Evolutionary conservation across 2,797 vertebrate genomes (phyloP).

Genomic region (Gorsachius magnificus): DNA sequence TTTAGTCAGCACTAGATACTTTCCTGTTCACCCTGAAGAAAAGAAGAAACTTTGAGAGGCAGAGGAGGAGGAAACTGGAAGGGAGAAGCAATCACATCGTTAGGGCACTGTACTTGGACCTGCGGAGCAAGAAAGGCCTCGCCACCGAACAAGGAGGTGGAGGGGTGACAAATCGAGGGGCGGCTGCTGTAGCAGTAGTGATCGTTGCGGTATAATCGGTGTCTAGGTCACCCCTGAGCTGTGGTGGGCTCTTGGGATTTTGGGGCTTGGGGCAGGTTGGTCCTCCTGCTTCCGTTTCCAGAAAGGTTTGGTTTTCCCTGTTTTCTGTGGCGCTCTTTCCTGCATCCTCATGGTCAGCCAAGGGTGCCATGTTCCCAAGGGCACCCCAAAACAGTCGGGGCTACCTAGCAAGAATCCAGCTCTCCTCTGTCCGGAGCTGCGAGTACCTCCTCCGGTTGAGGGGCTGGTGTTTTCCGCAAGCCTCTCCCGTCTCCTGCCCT

Average conservation of each 20-base stretch:
- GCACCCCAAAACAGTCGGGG: background rate
- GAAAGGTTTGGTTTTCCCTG: rapidly evolving
- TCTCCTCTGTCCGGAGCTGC: background rate
- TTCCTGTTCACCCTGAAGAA: background rate
- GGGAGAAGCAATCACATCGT: rapidly evolving
- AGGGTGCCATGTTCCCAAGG: background rate
- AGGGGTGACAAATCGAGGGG: background rate
- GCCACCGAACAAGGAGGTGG: rapidly evolving
- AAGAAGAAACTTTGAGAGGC: background rate
- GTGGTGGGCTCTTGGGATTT: rapidly evolving
- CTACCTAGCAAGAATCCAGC: background rate
- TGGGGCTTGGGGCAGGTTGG: background rate
- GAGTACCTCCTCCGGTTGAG: rapidly evolving
- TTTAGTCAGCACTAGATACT: background rate
- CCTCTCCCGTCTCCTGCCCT: background rate
- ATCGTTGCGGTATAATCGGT: rapidly evolving
- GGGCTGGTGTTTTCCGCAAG: background rate
- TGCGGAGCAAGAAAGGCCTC: background rate
- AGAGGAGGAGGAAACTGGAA: background rate
- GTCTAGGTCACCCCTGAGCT: background rate
- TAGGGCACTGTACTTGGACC: background rate
- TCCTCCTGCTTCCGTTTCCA: background rate
- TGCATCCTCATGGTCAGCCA: rapidly evolving
- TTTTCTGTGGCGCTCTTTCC: background rate
- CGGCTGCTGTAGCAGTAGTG: background rate